Conservation (phyloP, 2,113 vertebrate species). For the Shinisaurus crocodilurus region DNA sequence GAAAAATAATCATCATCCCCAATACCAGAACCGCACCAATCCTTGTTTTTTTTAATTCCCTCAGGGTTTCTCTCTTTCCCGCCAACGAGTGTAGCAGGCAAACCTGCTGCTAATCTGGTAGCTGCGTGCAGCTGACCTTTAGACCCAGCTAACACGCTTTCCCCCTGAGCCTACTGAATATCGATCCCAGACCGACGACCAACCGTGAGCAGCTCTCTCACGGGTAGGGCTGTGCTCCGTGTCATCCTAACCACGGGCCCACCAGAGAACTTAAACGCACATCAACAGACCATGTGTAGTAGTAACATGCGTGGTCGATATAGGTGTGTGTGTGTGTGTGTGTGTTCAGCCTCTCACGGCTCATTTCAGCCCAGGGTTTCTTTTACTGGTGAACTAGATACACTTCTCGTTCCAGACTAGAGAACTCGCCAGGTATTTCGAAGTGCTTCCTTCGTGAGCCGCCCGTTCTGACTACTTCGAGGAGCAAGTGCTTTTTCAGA, state of each 20-base stretch:
- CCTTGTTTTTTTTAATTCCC: neutral
- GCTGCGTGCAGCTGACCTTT: neutral
- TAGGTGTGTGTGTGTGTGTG: neutral
- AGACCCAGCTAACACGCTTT: neutral
- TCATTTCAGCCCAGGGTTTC: neutral
- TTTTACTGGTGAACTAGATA: neutral
- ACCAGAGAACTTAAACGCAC: neutral
- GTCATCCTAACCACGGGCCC: no score
- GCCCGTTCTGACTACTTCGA: neutral
- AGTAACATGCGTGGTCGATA: no score
- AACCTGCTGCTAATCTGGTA: neutral
- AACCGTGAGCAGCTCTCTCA: neutral
- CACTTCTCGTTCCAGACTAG: neutral
- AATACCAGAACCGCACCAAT: neutral
- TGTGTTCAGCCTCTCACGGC: neutral
- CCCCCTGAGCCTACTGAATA: neutral
- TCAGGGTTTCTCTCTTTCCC: neutral
- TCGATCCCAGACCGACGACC: neutral
- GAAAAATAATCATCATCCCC: neutral
- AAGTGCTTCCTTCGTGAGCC: neutral
- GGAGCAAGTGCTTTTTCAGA: neutral
- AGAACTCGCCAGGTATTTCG: neutral
- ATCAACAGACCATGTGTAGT: neutral
- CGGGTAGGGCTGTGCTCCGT: neutral
- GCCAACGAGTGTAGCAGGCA: neutral